Percentiles rank a stretch among this genome's conserved stretches.
Conservation (phyloP, 2,797 vertebrate genomes). For the Arremon brunneinucha region DNA sequence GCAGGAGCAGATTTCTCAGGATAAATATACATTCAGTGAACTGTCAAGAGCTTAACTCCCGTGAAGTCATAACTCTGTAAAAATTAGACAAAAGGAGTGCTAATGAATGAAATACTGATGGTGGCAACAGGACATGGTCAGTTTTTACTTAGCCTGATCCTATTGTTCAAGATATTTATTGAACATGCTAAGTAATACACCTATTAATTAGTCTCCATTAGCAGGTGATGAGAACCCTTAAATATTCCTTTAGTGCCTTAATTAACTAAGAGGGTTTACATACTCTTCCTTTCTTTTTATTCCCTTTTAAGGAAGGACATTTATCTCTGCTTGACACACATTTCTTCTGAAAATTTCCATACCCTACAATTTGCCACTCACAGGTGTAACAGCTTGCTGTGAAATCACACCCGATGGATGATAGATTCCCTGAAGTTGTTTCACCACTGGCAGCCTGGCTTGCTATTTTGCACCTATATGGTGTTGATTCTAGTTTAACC, state of each 20-base stretch:
- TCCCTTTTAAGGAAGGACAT: slow-evolving; percentile 11
- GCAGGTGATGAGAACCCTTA: slow-evolving; percentile 11
- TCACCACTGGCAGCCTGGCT: not conserved
- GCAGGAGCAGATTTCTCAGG: not conserved
- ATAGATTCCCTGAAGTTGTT: not conserved
- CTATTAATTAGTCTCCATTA: slow-evolving; percentile 27
- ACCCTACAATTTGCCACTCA: not conserved
- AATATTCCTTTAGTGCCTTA: slow-evolving; percentile 6
- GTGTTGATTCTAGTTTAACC: not conserved
- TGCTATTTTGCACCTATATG: not conserved
- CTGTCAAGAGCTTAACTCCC: not conserved
- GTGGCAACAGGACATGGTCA: not conserved
- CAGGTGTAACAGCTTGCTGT: slow-evolving; percentile 6
- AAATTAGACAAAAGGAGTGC: not conserved
- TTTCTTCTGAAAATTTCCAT: slow-evolving; percentile 30
- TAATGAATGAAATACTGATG: not conserved
- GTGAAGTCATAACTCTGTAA: not conserved
- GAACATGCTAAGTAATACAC: not conserved
- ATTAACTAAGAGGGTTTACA: slow-evolving; percentile 5
- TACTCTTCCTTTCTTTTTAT: not conserved
- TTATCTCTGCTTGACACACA: slow-evolving; percentile 41
- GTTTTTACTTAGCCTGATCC: slow-evolving; percentile 10
- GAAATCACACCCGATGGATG: not conserved
- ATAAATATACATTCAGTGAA: not conserved
- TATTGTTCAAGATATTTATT: not conserved